Evolutionary conservation across 23 tunicate species (phyloP), one percentile per base, ranked within the genome.

Genomic region (Clavelina lepadiformis): DNA sequence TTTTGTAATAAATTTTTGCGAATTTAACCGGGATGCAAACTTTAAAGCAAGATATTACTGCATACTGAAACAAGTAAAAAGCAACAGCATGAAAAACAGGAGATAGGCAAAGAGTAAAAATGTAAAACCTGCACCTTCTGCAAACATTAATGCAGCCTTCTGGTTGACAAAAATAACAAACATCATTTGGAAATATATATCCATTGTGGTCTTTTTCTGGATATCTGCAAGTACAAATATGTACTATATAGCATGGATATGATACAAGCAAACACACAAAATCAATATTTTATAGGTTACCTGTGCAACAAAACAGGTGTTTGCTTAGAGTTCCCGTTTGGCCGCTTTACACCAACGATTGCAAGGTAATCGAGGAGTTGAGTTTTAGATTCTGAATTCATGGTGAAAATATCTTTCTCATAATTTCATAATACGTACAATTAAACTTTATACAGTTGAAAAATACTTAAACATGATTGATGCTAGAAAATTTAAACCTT

Each of bases 161-260:
- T 24, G 99, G 99, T 63, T 94, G 99, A 62, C 99, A 94, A 53
- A 94, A 94, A 47, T 94, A 94, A 50, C 88, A 88, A 34, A 94
- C 94, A 68, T 94, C 99, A 35, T 51, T 70, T 7, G 99, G 67
- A 51, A 94, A 82, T 1, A 79, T 7, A 63, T 73, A 93, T 8
- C 76, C 95, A 1, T 63, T 22, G 21, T 76, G 73, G 34, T 89
- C 73, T 52, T 81, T 72, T 30, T 81, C 61, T 26, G 97, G 97
- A 46, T 68, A 89, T 69, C 97, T 89, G 69, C 20, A 76, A 37
- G 41, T 2, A 28, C 36, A 76, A 46, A 27, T 69, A 8, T 13
- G n/a, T 8, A 54, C 23, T 6, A 13, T 54, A 18, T 7, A 54
- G 8, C 21, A 18, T 20, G 15, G 22, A 8, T 13, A 54, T 54